Percentiles rank a stretch among this genome's conserved stretches.
Evolutionary conservation across 2,113 vertebrate species (phyloP).

Genomic region (Gila orcuttii): DNA sequence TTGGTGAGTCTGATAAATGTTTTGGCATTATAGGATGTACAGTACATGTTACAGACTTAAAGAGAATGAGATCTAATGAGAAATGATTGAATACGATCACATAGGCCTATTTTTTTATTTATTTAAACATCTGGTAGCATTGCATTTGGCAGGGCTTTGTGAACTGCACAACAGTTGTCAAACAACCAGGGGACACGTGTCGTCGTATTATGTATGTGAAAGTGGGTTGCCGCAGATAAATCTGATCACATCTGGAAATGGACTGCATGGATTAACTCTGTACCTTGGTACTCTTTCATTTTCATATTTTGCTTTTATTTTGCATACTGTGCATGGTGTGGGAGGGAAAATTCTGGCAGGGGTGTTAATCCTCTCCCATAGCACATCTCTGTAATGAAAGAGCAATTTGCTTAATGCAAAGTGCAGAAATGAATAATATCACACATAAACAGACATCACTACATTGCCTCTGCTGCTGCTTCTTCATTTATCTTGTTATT

Average conservation of each 20-base stretch:
- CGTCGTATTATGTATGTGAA: constrained; percentile 3
- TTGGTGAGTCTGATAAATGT: not conserved
- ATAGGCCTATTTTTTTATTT: not conserved
- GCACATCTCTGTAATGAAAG: constrained; percentile 31
- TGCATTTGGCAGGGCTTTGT: not conserved
- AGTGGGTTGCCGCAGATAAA: constrained; percentile 30
- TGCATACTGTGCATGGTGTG: constrained; percentile 31
- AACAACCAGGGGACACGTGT: constrained; percentile 1
- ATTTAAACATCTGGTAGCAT: not conserved
- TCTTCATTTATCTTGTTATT: not conserved
- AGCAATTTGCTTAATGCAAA: constrained; percentile 38
- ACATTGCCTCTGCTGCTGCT: not conserved
- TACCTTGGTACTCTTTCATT: constrained; percentile 25
- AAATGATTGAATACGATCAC: not conserved
- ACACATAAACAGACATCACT: constrained; percentile 11
- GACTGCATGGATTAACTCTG: constrained; percentile 25
- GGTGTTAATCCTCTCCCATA: constrained; percentile 32
- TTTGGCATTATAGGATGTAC: not conserved
- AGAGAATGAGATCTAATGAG: not conserved
- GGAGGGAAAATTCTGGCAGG: constrained; percentile 37
- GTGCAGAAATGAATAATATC: constrained; percentile 31
- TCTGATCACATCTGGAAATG: constrained; percentile 39
- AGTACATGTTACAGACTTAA: not conserved
- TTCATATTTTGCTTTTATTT: constrained; percentile 39
- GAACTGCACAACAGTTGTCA: not conserved